These are phyloP conservation scores for Palaemon carinicauda DNA, from an alignment of 1,140 invertebrate species.

Conservation along the genomic window DNA sequence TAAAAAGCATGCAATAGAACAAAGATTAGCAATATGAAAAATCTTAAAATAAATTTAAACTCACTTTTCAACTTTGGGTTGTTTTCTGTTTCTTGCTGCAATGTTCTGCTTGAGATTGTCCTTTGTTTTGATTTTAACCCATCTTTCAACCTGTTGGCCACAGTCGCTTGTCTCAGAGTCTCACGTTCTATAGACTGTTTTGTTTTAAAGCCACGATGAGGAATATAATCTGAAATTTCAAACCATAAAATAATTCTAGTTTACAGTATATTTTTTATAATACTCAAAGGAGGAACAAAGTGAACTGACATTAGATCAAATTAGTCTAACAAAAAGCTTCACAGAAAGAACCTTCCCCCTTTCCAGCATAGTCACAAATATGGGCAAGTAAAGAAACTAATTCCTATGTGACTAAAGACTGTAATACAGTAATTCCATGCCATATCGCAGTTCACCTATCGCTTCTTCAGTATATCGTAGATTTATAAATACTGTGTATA, in stretches of 20 bases:
- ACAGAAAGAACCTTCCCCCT: no score
- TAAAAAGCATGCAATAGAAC: no score
- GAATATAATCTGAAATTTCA: background rate
- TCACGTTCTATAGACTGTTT: constrained; percentile 75
- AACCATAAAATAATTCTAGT: background rate
- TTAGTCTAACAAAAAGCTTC: no score
- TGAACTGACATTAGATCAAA: background rate
- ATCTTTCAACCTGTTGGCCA: constrained; percentile 59
- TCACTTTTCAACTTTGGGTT: constrained; percentile 61
- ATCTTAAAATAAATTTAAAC: background rate
- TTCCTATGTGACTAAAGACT: no score
- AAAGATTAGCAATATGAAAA: background rate
- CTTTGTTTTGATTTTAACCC: constrained; percentile 61
- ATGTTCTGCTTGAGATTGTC: background rate
- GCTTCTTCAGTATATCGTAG: no score
- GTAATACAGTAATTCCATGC: no score
- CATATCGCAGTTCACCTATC: no score
- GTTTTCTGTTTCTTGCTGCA: constrained; percentile 57
- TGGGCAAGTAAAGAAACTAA: no score
- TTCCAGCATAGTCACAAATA: no score
- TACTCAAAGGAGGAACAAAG: background rate
- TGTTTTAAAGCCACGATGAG: constrained; percentile 76
- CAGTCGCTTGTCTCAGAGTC: constrained; percentile 73
- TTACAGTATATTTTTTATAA: background rate
- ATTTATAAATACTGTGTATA: no score